Conservation (phyloP, 1,140 invertebrate genomes). For the Rhagoletis pomonella region DNA sequence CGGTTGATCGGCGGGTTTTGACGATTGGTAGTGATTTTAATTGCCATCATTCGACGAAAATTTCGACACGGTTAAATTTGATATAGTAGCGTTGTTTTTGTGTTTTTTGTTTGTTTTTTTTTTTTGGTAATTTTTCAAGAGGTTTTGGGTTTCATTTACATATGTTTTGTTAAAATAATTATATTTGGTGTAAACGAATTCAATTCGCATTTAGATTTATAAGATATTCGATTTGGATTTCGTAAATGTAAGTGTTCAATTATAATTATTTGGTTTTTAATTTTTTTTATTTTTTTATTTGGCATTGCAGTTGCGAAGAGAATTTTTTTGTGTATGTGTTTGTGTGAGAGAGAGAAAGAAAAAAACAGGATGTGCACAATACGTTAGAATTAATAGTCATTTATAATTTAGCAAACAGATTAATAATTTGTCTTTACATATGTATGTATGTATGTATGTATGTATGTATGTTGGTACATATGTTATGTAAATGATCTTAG, state of each 20-base stretch:
- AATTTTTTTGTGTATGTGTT: slow-evolving; percentile 47
- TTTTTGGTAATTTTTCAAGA: not conserved
- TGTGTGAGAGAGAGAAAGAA: slow-evolving; percentile 65
- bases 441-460: slow-evolving; percentile 3
- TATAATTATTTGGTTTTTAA: slow-evolving; percentile 14
- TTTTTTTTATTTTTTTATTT: slow-evolving; percentile 52
- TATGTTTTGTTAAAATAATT: slow-evolving; percentile 21
- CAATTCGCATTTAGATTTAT: not conserved
- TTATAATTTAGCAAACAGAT: slow-evolving; percentile 49
- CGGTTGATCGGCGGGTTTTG: not conserved
- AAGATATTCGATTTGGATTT: not conserved
- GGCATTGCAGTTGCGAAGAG: slow-evolving; percentile 56
- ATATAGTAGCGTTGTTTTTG: not conserved
- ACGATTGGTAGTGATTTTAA: slow-evolving; percentile 28
- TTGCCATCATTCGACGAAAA: not conserved
- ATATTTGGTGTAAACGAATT: slow-evolving; percentile 3
- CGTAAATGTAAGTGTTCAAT: not conserved
- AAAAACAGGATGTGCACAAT: slow-evolving; percentile 74
- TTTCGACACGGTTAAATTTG: not conserved
- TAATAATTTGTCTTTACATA: slow-evolving; percentile 32
- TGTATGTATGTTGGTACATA: not conserved
- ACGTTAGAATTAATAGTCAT: slow-evolving; percentile 70
- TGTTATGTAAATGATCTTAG: not conserved
- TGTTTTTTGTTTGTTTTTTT: not conserved
- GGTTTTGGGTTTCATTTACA: slow-evolving; percentile 53